Percentiles rank a stretch among this genome's conserved stretches.
These are phyloP conservation scores for Leistus spinibarbis DNA, from an alignment of 2,888 invertebrate species.

Conservation along the genomic window DNA sequence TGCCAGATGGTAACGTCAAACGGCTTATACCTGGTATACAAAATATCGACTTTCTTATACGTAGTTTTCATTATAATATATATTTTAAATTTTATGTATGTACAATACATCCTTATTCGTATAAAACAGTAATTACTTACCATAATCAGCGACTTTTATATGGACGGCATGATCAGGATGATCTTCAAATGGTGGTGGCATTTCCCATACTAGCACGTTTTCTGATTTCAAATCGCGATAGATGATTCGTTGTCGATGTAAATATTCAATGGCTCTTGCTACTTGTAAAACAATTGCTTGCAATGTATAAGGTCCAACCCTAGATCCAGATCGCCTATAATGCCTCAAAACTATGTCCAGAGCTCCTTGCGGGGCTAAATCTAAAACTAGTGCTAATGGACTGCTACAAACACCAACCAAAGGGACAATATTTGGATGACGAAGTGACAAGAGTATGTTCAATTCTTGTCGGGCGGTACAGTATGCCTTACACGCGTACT, in stretches of 20 bases:
- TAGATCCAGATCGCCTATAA: conserved; percentile 83
- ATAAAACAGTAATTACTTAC: conserved; percentile 51
- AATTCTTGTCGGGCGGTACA: conserved; percentile 95
- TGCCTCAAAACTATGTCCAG: conserved; percentile 83
- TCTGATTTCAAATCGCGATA: conserved; percentile 95
- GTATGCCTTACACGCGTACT: conserved; percentile 95
- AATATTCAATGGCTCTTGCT: conserved; percentile 92
- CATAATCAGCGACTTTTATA: conserved; percentile 97
- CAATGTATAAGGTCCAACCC: conserved; percentile 78
- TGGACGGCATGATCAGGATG: conserved; percentile 74
- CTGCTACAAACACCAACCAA: conserved; percentile 88
- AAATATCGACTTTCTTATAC: conserved; percentile 19
- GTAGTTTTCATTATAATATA: neutral
- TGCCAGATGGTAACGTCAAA: conserved; percentile 85
- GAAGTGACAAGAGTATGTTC: conserved; percentile 80
- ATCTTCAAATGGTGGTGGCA: conserved; percentile 80
- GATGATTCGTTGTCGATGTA: conserved; percentile 91
- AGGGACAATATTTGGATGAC: conserved; percentile 92
- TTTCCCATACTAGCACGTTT: conserved; percentile 97
- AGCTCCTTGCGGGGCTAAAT: conserved; percentile 91
- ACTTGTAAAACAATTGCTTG: conserved; percentile 88
- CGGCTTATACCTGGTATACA: conserved; percentile 75
- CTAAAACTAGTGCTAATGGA: conserved; percentile 87
- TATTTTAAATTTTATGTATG: neutral
- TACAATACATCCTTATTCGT: no score